These are phyloP conservation scores for Leptosomus discolor DNA, from an alignment of 2,113 vertebrate genomes.

Conservation along the genomic window DNA sequence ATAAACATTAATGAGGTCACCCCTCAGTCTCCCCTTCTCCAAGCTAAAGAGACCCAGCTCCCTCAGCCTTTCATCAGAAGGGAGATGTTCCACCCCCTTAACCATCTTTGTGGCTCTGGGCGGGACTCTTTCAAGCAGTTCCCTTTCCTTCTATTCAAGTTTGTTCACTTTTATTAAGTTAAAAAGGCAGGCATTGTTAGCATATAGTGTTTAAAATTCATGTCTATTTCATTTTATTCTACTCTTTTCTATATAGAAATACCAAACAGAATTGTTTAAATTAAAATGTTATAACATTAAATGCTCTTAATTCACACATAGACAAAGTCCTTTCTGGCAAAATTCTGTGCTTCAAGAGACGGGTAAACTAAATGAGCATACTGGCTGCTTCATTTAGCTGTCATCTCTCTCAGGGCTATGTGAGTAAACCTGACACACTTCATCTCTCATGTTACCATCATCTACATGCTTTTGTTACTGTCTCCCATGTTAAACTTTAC, in stretches of 20 bases:
- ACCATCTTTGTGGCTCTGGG: too few relatives aligned
- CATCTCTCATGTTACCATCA: background rate
- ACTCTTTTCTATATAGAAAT: background rate
- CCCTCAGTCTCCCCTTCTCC: too few relatives aligned
- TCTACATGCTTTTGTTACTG: background rate
- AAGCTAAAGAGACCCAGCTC: too few relatives aligned
- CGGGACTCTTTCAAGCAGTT: too few relatives aligned
- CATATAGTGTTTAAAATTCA: background rate
- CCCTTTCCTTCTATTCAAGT: too few relatives aligned
- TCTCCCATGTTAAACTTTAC: background rate
- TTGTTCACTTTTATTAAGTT: background rate
- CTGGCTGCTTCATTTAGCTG: slow-evolving; percentile 11
- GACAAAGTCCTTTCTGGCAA: background rate
- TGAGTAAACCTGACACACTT: slow-evolving; percentile 29
- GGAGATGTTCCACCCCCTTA: too few relatives aligned
- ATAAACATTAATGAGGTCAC: too few relatives aligned
- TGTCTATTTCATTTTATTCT: background rate
- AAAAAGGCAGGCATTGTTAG: background rate
- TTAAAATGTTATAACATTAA: background rate
- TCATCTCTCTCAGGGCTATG: background rate
- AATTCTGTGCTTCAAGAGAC: background rate
- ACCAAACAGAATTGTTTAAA: background rate
- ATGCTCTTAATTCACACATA: background rate
- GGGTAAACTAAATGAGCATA: slow-evolving; percentile 26
- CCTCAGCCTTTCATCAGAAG: too few relatives aligned